Conservation (phyloP, 35 echinoderm and acorn worm genomes). For the Diadema setosum region DNA sequence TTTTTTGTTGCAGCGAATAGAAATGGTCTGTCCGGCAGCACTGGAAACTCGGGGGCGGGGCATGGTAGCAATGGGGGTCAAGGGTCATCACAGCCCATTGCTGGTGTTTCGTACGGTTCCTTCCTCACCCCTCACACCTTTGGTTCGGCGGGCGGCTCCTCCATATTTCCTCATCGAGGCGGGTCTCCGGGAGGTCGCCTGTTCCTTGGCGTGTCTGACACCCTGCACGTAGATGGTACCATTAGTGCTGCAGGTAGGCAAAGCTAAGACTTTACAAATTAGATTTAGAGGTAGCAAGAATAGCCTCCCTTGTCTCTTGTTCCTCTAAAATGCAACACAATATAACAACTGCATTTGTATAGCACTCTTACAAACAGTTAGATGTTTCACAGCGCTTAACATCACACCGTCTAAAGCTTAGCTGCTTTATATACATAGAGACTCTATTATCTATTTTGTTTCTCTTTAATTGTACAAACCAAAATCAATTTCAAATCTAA, state of each 20-base stretch:
- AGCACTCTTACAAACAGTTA: too few species aligned
- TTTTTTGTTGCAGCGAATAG: too few species aligned
- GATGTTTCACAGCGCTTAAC: too few species aligned
- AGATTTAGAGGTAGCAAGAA: too few species aligned
- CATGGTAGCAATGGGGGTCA: constrained; percentile 82
- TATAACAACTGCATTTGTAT: background rate
- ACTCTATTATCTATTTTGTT: too few species aligned
- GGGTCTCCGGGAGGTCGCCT: constrained; percentile 66
- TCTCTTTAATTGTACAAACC: too few species aligned
- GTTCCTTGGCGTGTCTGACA: constrained; percentile 27
- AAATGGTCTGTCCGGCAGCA: constrained; percentile 9
- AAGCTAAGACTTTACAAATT: too few species aligned
- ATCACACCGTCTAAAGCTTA: too few species aligned
- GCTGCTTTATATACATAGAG: too few species aligned
- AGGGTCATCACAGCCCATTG: constrained; percentile 29
- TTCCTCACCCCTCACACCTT: constrained; percentile 57
- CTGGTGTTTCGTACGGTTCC: constrained; percentile 69
- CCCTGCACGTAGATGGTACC: constrained; percentile 49
- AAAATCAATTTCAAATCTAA: too few species aligned
- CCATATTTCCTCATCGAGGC: constrained; percentile 65
- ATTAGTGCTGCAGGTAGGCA: background rate
- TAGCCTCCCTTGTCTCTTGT: too few species aligned
- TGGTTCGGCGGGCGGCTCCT: constrained; percentile 68
- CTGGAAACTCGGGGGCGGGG: constrained; percentile 70
- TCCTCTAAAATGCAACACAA: too few species aligned